phyloP scores from a whole-genome alignment of 2,113 vertebrate genomes.

The Dipodomys stephensi region DNA sequence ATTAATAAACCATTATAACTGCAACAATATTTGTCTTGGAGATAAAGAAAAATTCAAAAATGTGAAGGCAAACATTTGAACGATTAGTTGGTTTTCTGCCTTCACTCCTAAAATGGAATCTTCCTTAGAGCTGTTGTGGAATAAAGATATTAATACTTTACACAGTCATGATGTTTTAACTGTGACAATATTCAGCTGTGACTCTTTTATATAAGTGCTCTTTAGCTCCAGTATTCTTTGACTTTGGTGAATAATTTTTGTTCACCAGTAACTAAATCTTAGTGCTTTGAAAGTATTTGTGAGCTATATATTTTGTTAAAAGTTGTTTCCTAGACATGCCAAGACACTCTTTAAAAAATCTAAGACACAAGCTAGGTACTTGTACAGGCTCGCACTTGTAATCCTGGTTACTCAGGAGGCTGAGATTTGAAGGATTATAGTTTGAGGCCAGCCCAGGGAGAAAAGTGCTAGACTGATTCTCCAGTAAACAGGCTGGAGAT shows the following conservation, averaged over 20 bases:
- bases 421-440: too few species aligned
- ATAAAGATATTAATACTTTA: conserved; percentile 46
- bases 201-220: neutral
- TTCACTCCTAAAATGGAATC: conserved; percentile 7
- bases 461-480: too few species aligned
- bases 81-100: conserved; percentile 34
- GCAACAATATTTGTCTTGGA: conserved; percentile 64
- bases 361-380: neutral
- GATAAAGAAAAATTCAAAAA: conserved; percentile 47
- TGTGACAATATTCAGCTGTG: conserved; percentile 66
- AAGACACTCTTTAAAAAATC: neutral
- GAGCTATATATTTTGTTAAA: conserved; percentile 9
- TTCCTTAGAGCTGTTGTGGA: conserved; percentile 16
- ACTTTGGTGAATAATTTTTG: conserved; percentile 17
- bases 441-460: too few species aligned
- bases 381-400: too few species aligned
- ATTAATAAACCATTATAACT: conserved; percentile 28
- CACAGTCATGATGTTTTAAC: neutral
- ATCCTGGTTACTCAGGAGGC: too few species aligned
- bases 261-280: conserved; percentile 41
- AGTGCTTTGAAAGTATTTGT: conserved; percentile 56
- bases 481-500: too few species aligned
- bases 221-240: conserved; percentile 30
- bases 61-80: conserved; percentile 57
- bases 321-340: neutral